Percentiles rank a stretch among this genome's conserved stretches.
Conservation (phyloP, 2,797 vertebrate species). For the Ficedula albicollis region DNA sequence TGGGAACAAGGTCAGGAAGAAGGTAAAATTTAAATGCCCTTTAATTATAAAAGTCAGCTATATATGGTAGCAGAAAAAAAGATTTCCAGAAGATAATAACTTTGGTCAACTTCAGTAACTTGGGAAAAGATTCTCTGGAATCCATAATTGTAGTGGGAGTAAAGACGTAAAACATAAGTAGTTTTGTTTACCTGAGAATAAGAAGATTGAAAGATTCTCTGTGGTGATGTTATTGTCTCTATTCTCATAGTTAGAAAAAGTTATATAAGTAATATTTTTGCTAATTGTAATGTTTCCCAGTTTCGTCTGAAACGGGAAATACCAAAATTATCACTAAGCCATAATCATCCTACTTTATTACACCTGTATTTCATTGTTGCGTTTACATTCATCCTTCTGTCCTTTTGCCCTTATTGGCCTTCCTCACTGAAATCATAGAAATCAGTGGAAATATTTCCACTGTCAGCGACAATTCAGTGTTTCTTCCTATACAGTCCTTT, state of each 20-base stretch:
- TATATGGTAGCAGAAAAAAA: neutral
- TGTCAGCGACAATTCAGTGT: neutral
- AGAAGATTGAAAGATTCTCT: neutral
- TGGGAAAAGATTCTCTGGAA: neutral
- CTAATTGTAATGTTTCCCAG: neutral
- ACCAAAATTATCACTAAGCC: neutral
- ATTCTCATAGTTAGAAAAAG: neutral
- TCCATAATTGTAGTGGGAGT: neutral
- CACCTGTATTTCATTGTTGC: neutral
- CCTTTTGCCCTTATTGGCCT: neutral
- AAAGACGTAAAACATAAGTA: neutral
- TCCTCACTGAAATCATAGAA: neutral
- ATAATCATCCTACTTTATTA: neutral
- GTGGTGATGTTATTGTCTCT: neutral
- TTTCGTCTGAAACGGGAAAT: neutral
- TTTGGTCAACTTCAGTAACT: neutral
- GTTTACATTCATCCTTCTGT: neutral
- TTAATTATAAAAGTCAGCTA: neutral
- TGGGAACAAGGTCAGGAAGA: neutral
- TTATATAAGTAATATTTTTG: neutral
- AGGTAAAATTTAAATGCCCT: neutral
- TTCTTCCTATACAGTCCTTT: neutral
- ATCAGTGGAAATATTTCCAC: neutral
- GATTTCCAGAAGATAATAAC: neutral
- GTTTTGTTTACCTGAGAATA: neutral